phyloP scores from a whole-genome alignment of 2,113 vertebrate genomes.

The Trogon surrucura region DNA sequence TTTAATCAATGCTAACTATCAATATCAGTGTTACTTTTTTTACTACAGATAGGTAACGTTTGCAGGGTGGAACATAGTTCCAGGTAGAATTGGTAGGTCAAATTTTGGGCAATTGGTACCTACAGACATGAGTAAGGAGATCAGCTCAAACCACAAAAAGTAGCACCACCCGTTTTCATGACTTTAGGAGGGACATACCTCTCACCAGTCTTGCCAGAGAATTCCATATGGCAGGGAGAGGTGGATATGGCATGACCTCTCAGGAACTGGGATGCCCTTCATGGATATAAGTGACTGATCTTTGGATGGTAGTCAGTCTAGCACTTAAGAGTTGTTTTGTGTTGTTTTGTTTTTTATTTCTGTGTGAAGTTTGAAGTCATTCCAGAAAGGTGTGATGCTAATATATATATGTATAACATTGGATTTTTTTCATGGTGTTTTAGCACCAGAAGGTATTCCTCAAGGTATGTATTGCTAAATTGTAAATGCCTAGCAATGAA shows the following conservation, averaged over 20 bases:
- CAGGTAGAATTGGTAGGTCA: background rate
- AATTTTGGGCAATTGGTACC: background rate
- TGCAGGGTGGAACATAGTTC: background rate
- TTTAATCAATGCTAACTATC: background rate
- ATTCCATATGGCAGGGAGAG: background rate
- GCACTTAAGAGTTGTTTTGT: background rate
- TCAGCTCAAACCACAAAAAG: background rate
- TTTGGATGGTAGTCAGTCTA: background rate
- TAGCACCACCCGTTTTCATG: accelerated
- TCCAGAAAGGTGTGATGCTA: background rate
- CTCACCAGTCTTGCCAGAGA: background rate
- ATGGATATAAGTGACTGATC: background rate
- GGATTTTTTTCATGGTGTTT: background rate
- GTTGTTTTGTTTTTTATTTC: background rate
- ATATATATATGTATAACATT: background rate
- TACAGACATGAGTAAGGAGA: background rate
- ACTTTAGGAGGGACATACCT: background rate
- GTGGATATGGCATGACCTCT: background rate
- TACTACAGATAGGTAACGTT: background rate
- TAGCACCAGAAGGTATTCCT: background rate
- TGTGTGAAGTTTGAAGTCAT: background rate
- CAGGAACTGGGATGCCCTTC: background rate
- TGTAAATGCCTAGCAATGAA: background rate
- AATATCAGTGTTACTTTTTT: background rate
- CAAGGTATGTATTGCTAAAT: background rate